Evolutionary conservation across 2,113 vertebrate genomes (phyloP), one percentile per base, ranked within the genome.

Genomic region (Struthidea cinerea): DNA sequence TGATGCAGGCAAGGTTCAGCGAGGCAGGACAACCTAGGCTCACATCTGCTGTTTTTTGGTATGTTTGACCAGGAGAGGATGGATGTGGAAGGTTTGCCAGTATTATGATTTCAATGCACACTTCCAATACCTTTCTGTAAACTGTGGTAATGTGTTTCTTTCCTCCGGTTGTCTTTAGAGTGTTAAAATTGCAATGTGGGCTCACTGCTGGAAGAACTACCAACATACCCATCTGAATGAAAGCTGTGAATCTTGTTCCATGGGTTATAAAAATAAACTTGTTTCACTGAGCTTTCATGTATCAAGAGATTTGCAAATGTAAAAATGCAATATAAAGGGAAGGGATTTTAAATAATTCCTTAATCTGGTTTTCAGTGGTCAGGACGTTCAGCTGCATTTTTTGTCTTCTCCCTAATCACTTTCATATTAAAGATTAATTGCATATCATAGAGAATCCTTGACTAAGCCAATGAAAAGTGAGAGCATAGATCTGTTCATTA

Each of bases 381-480:
- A 59, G 74, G 53, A 61, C 73, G 24, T 68, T 95, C 76, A 87
- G 55, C 86, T 88, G 70, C 52, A 26, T 87, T 92, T 95, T 94
- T 77, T 86, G 28, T 79, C 80, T 89, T 97, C n/a, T 84, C 68
- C 50, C 90, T 94, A 94, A 96, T 89, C 57, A 35, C 87, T 89
- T 91, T 84, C 27, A 49, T 92, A 91, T 94, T 78, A 96, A 95
- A 95, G 93, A 92, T 95, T 94, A 96, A 97, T 95, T 95, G 87
- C 53, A 50, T 91, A 95, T 95, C 87, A 71, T 87, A 94, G 93
- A 89, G 91, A 96, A 94, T 95, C 60, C 87, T 96, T 91, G 94
- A 95, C 95, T 92, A 97, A 94, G 84, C 93, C 91, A 94, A 96
- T 94, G 87, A 95, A 93, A 94, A 94, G 44, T 84, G 77, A 95